These are phyloP conservation scores for Papio anubis DNA, from an alignment of 2,113 vertebrate genomes.

Conservation along the genomic window DNA sequence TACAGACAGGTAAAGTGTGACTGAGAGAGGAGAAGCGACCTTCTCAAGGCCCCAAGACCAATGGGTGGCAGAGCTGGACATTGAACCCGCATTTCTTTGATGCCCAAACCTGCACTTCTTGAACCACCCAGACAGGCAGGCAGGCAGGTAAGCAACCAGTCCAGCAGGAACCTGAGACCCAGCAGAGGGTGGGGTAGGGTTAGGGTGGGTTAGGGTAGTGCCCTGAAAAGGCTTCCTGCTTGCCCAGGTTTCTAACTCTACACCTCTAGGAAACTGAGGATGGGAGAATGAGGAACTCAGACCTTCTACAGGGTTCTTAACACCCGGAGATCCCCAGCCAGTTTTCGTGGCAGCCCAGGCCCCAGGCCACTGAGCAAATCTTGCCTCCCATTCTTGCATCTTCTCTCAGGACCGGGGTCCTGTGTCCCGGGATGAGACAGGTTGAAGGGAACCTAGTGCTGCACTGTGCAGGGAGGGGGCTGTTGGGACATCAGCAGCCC, in stretches of 20 bases:
- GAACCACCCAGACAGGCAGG: not conserved
- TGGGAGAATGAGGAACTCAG: not conserved
- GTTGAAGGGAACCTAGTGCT: not conserved
- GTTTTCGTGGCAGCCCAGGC: not conserved
- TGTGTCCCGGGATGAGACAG: not conserved
- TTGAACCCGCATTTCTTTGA: not conserved
- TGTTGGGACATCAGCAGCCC: not conserved
- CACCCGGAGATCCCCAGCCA: not conserved
- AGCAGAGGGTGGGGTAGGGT: no score
- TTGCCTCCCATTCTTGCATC: not conserved
- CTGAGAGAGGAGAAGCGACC: not conserved
- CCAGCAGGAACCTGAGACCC: not conserved
- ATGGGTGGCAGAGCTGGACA: not conserved
- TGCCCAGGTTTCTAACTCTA: not conserved
- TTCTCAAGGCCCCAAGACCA: not conserved
- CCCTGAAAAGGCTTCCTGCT: not conserved
- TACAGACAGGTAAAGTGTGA: not conserved
- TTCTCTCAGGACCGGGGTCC: not conserved
- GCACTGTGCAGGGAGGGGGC: fast-evolving
- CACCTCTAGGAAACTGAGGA: not conserved
- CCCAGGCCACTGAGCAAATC: not conserved
- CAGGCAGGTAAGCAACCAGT: not conserved
- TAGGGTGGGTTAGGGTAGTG: no score
- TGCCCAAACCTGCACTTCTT: not conserved
- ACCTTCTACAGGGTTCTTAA: not conserved